Base-by-base conservation (phyloP, 2,888 invertebrate species). In the Nomada ruficornis region DNA sequence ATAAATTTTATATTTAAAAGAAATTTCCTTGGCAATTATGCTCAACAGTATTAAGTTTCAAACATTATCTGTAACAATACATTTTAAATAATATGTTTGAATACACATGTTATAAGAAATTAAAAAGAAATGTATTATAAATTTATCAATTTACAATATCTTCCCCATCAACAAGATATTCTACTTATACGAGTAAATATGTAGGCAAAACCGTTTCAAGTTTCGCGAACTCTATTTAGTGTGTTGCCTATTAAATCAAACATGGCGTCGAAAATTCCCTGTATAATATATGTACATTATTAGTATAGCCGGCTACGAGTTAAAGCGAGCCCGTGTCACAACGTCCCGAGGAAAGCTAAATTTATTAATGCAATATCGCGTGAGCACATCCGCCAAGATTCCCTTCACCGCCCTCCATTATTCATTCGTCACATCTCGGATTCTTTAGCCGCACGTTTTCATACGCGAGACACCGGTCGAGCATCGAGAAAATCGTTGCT, bases 301-400 rank as follows among this genome's bases (percentile, higher is more conserved):
- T 36, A 36, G 36, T 36, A 36, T 36, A 26, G 20, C 15, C 10
- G 4, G 23, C 7, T 2, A 42, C 20, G n/a, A 18, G 55, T 29
- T n/a, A 15, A 3, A 65, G 15, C 2, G 9, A 60, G 26, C 3
- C 23, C 18, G 36, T 20, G 42, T 60, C 52, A 52, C 23, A 11
- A 42, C 42, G 42, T 29, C 54, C 36, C 50, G 42, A 55, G 52
- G 63, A 68, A 78, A 80, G 52, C 23, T 18, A 36, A 77, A 67
- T 80, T 80, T 80, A 77, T 80, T 77, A 71, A 68, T 63, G 77
- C 77, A 77, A 80, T 80, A 52, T 71, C 62, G 44, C 44, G 63
- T 10, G n/a, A 29, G 36, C 42, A 15, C 15, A 18, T 50, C 52
- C 57, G 18, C 63, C n/a, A 42, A 62, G 67, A 67, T 78, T 64